These are phyloP conservation scores for Siphlonurus alternatus DNA, from an alignment of 2,888 invertebrate genomes.

Conservation along the genomic window DNA sequence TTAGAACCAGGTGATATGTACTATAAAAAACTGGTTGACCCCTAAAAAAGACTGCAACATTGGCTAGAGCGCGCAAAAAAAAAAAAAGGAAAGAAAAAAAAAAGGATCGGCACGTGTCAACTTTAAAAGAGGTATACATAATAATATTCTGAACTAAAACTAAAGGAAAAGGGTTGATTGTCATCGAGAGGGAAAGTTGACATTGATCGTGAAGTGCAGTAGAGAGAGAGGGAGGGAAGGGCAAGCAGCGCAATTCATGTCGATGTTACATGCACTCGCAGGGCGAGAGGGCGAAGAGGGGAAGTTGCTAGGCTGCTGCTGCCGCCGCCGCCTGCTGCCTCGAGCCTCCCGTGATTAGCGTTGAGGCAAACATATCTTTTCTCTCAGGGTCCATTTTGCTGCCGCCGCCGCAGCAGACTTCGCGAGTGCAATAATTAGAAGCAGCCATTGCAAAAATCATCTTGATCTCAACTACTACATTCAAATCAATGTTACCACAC, in stretches of 20 bases:
- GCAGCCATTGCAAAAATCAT: neutral
- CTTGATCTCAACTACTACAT: neutral
- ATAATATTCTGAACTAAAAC: neutral
- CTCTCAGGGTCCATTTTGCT: slow-evolving; percentile 3
- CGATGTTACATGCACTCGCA: neutral
- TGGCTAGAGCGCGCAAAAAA: neutral
- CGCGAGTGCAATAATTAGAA: neutral
- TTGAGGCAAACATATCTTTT: neutral
- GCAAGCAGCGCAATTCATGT: neutral
- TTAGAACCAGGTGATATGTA: neutral
- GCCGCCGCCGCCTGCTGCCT: neutral
- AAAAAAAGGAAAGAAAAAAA: neutral
- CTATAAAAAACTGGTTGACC: slow-evolving; percentile 1
- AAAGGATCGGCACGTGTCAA: neutral
- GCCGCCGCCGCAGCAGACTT: neutral
- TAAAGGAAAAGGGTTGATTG: neutral
- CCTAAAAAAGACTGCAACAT: slow-evolving; percentile 1
- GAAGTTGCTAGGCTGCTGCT: neutral
- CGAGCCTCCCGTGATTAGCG: neutral
- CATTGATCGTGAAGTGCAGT: slow-evolving; percentile 4
- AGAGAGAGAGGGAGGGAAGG: neutral
- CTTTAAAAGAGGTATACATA: neutral
- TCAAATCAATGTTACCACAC: neutral
- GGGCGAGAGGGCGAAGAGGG: neutral
- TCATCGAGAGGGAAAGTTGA: slow-evolving; percentile 2